Evolutionary conservation across 1,140 invertebrate genomes (phyloP).

Genomic region (Neelides sp.): DNA sequence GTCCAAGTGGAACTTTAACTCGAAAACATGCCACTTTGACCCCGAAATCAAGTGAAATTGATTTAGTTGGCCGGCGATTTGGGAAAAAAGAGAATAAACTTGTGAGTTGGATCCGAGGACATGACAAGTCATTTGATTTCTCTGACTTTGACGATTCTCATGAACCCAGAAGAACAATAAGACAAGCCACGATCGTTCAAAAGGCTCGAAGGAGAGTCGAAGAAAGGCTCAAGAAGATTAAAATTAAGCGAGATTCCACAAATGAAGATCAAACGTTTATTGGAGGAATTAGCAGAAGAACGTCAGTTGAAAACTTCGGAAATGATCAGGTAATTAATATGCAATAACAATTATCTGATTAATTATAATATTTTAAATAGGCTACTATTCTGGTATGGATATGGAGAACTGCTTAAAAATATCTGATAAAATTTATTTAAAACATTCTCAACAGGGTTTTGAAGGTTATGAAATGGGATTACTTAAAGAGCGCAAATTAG

Average conservation of each 20-base stretch:
- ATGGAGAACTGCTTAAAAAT: no score
- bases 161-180: constrained; percentile 17
- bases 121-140: constrained; percentile 26
- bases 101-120: constrained; percentile 26
- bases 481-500: constrained; percentile 66
- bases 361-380: no score
- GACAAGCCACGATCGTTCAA: constrained; percentile 40
- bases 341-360: no score
- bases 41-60: constrained; percentile 32
- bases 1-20: constrained; percentile 32
- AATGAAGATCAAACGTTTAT: constrained; percentile 23
- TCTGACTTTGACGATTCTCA: constrained; percentile 18
- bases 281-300: constrained; percentile 25
- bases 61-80: constrained; percentile 17
- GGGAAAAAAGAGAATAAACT: constrained; percentile 23
- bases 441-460: no score
- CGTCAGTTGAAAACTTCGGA: constrained; percentile 24
- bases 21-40: constrained; percentile 32
- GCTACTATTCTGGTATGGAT: no score
- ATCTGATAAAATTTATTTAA: no score
- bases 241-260: constrained; percentile 29
- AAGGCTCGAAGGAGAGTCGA: constrained; percentile 72
- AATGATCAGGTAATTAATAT: constrained; percentile 21
- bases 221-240: constrained; percentile 60
- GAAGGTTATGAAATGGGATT: constrained; percentile 57